A percentile compares a stretch with the other conserved stretches of the same genome.
phyloP scores from a whole-genome alignment of 2,888 invertebrate species.

The Protodeltote pygarga region DNA sequence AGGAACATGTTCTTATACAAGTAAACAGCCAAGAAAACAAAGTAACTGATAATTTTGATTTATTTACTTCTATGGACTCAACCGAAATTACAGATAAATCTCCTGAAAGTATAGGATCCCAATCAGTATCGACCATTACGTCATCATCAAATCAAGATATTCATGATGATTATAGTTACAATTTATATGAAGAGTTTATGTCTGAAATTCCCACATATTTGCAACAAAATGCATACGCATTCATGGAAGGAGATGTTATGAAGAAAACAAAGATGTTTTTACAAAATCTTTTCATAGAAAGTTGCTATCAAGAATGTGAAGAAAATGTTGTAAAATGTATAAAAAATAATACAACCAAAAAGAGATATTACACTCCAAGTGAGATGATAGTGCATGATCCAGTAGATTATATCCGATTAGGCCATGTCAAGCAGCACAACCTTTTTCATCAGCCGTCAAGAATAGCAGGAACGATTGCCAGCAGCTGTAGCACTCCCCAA shows the following conservation, averaged over 20 bases:
- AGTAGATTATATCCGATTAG: conserved; percentile 56
- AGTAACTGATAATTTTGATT: conserved; percentile 28
- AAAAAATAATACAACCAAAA: conserved; percentile 20
- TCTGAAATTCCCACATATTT: conserved; percentile 61
- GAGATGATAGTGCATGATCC: conserved; percentile 57
- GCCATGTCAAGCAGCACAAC: conserved; percentile 35
- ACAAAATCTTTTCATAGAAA: conserved; percentile 54
- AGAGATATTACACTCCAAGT: conserved; percentile 21
- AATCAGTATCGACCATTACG: conserved; percentile 33
- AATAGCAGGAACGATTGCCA: conserved; percentile 7
- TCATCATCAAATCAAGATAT: conserved; percentile 38
- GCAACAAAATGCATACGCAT: conserved; percentile 51
- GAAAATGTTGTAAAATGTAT: conserved; percentile 44
- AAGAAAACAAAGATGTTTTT: conserved; percentile 54
- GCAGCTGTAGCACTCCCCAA: conserved; percentile 12
- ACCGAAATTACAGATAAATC: conserved; percentile 29
- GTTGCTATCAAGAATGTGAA: conserved; percentile 46
- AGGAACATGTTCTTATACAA: conserved; percentile 5
- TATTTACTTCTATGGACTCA: conserved; percentile 47
- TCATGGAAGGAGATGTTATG: conserved; percentile 57
- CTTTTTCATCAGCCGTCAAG: conserved; percentile 16
- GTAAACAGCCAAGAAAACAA: conserved; percentile 7
- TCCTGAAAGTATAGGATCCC: conserved; percentile 26
- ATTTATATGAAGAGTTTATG: conserved; percentile 66
- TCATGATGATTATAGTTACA: conserved; percentile 44